Conservation (phyloP, 2,113 vertebrate species). For the Gobius niger region DNA sequence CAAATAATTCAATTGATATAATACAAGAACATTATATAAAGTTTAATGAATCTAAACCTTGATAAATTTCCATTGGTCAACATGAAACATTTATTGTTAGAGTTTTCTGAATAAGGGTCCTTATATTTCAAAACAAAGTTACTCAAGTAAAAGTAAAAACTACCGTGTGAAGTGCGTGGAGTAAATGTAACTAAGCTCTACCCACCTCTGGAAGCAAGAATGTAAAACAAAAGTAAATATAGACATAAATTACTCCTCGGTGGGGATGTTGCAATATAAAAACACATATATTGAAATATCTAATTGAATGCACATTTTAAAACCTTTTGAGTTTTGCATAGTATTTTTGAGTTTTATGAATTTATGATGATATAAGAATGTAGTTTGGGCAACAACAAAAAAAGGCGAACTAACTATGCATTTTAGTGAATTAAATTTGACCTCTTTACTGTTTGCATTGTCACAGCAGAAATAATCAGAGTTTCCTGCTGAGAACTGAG, state of each 20-base stretch:
- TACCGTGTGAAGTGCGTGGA: too few species aligned
- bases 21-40: too few species aligned
- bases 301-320: neutral
- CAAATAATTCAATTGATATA: too few species aligned
- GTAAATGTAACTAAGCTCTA: too few species aligned
- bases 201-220: neutral
- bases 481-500: conserved; percentile 21
- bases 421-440: conserved; percentile 42
- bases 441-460: conserved; percentile 50
- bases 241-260: neutral
- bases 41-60: too few species aligned
- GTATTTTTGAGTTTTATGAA: conserved; percentile 7
- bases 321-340: neutral
- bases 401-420: conserved; percentile 62
- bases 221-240: neutral
- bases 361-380: conserved; percentile 5
- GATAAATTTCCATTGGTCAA: too few species aligned
- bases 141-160: too few species aligned
- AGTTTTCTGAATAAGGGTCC: too few species aligned
- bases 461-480: conserved; percentile 35
- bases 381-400: conserved; percentile 3
- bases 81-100: too few species aligned
- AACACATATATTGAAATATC: neutral
- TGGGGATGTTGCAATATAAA: neutral
- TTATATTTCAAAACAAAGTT: too few species aligned